Conservation (phyloP, 2,888 invertebrate genomes). For the Himalopsyche tibetana region DNA sequence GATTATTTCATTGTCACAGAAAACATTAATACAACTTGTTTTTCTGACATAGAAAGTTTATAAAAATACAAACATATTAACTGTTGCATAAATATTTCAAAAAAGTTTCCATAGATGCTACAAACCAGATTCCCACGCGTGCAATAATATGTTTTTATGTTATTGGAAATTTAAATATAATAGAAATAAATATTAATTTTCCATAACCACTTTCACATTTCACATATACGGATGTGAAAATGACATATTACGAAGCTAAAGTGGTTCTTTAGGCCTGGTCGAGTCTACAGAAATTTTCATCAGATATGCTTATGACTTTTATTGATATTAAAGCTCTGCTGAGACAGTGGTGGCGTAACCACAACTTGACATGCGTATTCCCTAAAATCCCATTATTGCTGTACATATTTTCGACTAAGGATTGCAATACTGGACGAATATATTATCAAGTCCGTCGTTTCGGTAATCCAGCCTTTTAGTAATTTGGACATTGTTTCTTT, state of each 20-base stretch:
- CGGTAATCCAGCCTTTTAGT: too few species aligned
- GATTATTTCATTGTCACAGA: neutral
- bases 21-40: neutral
- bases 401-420: too few species aligned
- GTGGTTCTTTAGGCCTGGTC: too few species aligned
- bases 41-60: neutral
- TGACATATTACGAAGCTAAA: constrained; percentile 67
- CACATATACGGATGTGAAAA: constrained; percentile 20
- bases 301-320: too few species aligned
- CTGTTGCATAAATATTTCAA: neutral
- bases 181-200: constrained; percentile 23
- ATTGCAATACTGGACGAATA: too few species aligned
- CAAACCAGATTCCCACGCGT: neutral
- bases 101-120: neutral
- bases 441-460: too few species aligned
- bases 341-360: too few species aligned
- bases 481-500: too few species aligned
- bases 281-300: too few species aligned
- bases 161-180: constrained; percentile 22
- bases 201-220: constrained; percentile 23
- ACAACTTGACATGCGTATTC: too few species aligned
- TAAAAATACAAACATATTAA: neutral
- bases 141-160: neutral
- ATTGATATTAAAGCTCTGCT: too few species aligned
- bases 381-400: too few species aligned